Evolutionary conservation across 2,888 invertebrate genomes (phyloP), one percentile per base, ranked within the genome.

Genomic region (Mimas tiliae): DNA sequence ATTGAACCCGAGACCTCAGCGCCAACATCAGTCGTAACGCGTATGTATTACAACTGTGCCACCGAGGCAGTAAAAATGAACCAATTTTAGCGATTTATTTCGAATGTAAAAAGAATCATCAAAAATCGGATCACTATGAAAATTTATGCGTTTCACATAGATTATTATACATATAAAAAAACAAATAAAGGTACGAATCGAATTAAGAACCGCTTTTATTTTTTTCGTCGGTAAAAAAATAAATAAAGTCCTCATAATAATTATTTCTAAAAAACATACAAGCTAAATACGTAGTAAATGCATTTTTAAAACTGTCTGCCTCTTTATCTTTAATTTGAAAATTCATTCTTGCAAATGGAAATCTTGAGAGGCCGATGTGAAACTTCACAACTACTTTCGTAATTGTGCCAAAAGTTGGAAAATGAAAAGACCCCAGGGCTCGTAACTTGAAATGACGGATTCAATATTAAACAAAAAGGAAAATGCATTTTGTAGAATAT

Each of bases 301-400:
- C 9, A 45, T 45, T 58, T 42, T 42, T 38, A 58, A 19, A 19
- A 38, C 80, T 82, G 48, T 42, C 76, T 72, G 78, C 81, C 83
- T 75, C 38, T 58, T 42, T 42, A 19, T 42, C 58, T 58, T 78
- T 80, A 85, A 87, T 84, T 84, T 81, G 74, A 77, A 83, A 87
- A 83, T 84, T 84, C 79, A 85, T 83, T 86, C 76, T 79, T 75
- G 70, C 76, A 83, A 84, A 85, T 83, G 82, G 83, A 86, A 86
- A 85, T 83, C 82, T 81, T 84, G 82, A 79, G 80, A 77, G 82
- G 81, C 58, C 47, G 62, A 64, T 50, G 62, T 73, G 77, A 83
- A 88, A 88, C 86, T 89, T 87, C 76, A 79, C 80, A 85, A 89
- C 88, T 89, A 88, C 89, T 90, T 89, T 82, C 81, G 86, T 88